Base-by-base conservation (phyloP, 2,113 vertebrate species). In the Ptychochromis oligacanthus region DNA sequence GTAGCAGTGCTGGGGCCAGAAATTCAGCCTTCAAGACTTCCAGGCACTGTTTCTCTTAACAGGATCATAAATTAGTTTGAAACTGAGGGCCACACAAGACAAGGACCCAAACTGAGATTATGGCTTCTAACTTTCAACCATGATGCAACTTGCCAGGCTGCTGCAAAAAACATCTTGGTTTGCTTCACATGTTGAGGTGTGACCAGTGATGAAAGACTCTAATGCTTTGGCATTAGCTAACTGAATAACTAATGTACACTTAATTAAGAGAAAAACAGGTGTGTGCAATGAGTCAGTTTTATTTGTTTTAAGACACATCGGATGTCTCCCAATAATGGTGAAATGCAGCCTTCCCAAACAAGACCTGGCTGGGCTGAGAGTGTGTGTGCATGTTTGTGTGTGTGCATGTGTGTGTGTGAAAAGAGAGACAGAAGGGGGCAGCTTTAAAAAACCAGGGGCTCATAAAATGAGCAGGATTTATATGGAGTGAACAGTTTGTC, bases 41-140 rank as follows among this genome's bases (percentile, higher is more conserved):
- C 87, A 90, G 92, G 91, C 93, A 89, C 84, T 91, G 92, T 95
- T 95, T 88, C 92, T 93, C 90, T 87, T 88, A 92, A 90, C 86
- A 88, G 91, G 88, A 80, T 92, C 94, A 87, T 96, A 96, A 97
- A 96, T 95, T 93, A 94, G 79, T 92, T 88, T 94, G 93, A 83
- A 91, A 90, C 81, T 34, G 76, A 85, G 81, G 91, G 91, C 93
- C 87, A 89, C 81, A 85, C 87, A 91, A 77, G 86, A 89, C 74
- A 87, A 83, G 80, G 88, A 80, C 65, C 77, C 75, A 46, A 65
- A 81, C 84, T 58, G 65, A 86, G 84, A 88, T 36, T 81, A 80
- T 62, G 79, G 83, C 54, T 43, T 82, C 38, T 4, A 79, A 83
- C 85, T 72, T 65, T 83, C 74, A 67, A 80, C 89, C 52, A 58